Evolutionary conservation across 2,797 vertebrate genomes (phyloP).

Genomic region (Podarcis lilfordi): DNA sequence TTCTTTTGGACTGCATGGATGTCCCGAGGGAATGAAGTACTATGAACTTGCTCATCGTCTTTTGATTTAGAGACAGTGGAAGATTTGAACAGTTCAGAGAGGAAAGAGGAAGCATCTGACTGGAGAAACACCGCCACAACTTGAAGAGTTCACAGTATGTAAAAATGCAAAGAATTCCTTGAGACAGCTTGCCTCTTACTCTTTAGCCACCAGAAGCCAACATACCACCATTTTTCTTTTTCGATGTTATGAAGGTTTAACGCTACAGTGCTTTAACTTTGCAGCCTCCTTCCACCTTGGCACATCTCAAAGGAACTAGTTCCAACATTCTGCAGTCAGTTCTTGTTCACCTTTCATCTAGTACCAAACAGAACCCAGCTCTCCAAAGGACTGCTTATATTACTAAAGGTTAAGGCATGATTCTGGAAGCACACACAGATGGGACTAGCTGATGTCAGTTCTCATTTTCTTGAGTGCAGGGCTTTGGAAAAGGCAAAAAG

Average conservation of each 20-base stretch:
- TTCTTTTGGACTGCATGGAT: slow-evolving; percentile 22
- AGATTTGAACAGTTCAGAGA: slow-evolving; percentile 15
- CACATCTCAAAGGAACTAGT: background rate
- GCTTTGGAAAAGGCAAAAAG: background rate
- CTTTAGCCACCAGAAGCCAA: background rate
- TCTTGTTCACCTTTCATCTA: background rate
- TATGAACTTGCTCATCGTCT: background rate
- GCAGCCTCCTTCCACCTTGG: background rate
- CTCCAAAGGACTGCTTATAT: background rate
- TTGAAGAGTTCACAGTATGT: slow-evolving; percentile 22
- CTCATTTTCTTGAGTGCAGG: background rate
- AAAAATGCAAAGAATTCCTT: background rate
- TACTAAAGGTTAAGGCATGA: background rate
- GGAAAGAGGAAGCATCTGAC: background rate
- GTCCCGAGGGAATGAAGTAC: slow-evolving; percentile 15
- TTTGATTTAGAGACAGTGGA: background rate
- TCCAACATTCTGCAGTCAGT: background rate
- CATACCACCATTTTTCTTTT: accelerated
- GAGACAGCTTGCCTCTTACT: background rate
- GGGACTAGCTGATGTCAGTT: background rate
- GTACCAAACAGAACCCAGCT: background rate
- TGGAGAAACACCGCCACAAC: slow-evolving; percentile 10
- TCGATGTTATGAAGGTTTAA: too few relatives aligned
- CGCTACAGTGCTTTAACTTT: background rate
- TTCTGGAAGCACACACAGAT: background rate